Evolutionary conservation across 2,797 vertebrate species (phyloP).

Genomic region (Macropus fuliginosus): DNA sequence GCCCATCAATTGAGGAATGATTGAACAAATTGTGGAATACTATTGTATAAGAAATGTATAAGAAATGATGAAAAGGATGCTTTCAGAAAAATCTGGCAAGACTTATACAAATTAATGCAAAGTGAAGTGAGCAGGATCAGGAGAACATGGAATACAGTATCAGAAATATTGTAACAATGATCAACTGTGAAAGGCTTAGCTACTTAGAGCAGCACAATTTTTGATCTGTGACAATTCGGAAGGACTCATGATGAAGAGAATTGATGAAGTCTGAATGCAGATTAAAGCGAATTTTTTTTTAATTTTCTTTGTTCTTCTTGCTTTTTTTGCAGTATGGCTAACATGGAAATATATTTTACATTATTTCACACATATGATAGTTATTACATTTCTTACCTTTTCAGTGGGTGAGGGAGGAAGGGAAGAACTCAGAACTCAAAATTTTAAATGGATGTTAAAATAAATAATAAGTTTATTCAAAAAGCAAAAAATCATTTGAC

Average conservation of each 20-base stretch:
- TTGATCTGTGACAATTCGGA: background rate
- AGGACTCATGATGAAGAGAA: background rate
- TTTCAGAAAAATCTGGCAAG: background rate
- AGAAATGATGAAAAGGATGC: background rate
- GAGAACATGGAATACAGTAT: background rate
- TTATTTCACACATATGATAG: background rate
- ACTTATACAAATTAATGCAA: background rate
- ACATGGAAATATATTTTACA: background rate
- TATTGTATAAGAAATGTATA: background rate
- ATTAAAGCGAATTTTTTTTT: background rate
- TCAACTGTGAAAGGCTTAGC: background rate
- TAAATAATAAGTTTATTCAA: background rate
- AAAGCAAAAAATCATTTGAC: background rate
- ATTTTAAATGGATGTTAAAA: background rate
- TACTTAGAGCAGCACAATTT: background rate
- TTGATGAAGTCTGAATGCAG: background rate
- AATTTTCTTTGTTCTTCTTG: background rate
- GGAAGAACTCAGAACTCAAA: background rate
- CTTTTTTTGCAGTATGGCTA: background rate
- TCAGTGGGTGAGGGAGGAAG: background rate
- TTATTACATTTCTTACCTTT: background rate
- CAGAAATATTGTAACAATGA: background rate
- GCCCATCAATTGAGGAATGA: background rate
- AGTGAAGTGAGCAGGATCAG: background rate
- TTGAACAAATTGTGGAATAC: background rate